Evolutionary conservation across 2,888 invertebrate species (phyloP), one percentile per base, ranked within the genome.

Genomic region (Halocaridina rubra): DNA sequence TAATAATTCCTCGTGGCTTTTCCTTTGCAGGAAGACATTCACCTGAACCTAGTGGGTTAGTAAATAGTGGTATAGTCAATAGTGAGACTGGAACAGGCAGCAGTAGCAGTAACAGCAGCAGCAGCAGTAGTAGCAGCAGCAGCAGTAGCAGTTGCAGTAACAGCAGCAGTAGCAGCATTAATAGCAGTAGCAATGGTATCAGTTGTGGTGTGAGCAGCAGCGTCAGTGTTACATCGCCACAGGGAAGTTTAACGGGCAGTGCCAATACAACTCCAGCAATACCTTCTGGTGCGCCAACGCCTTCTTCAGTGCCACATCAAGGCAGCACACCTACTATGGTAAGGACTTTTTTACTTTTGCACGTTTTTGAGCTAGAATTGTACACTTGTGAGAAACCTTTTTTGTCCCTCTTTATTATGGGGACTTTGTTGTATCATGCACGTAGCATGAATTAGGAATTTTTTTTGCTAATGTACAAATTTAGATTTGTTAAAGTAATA

Each of bases 121-220:
- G 92, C 91, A 92, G 92, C 89, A 77, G 81, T 32, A 72, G 88
- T 84, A 89, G 88, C 85, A 89, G 88, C 78, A 89, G 85, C 86
- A 89, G 89, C 87, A 89, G 89, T 75, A 86, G 78, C 59, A 85
- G 88, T 89, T 71, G 89, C 75, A 79, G 75, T 39, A 84, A n/a
- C 19, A 84, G 61, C 46, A 79, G 74, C 80, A 85, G 59, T 77
- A 86, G 59, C 86, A 91, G 91, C 89, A 89, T 90, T 89, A 90
- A 90, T 91, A 89, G 90, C 91, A 89, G 90, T 90, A 88, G 90
- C 91, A 90, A 90, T 91, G 89, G 90, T 90, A 91, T 91, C 90
- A 91, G 91, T 90, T 88, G 90, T 89, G 86, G 91, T 90, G 88
- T 89, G 89, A 89, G 89, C 77, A 86, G 82, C 69, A 80, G 75